phyloP scores from a whole-genome alignment of 2,113 vertebrate genomes.

The Callithrix jacchus region DNA sequence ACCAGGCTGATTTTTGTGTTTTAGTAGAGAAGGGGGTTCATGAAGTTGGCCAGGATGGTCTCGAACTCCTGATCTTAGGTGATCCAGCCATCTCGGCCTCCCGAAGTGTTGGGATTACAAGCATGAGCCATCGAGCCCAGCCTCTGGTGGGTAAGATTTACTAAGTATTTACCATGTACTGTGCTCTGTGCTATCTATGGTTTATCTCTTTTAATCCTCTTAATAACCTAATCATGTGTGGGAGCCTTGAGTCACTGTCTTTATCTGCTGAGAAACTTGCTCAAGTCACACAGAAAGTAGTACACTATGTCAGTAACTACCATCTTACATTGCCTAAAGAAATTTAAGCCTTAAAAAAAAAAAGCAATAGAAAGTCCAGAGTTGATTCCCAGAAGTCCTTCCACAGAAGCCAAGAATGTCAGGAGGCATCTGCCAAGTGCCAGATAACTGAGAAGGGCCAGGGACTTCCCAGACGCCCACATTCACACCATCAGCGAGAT shows the following conservation, averaged over 20 bases:
- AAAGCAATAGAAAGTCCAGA: background rate
- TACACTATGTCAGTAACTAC: background rate
- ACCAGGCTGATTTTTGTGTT: too few species aligned
- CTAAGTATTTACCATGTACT: background rate
- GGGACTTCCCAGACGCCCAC: background rate
- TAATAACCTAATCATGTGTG: background rate
- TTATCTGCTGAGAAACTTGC: slow-evolving; percentile 34
- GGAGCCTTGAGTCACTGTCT: slow-evolving; percentile 1
- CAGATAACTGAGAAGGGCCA: background rate
- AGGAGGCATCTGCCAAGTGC: slow-evolving; percentile 34
- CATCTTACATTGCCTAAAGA: background rate
- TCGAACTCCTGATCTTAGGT: too few species aligned
- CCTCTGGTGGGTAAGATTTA: background rate
- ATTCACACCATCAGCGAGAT: background rate
- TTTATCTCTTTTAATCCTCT: slow-evolving; percentile 27
- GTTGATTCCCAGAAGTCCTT: slow-evolving; percentile 23
- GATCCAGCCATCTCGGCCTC: too few species aligned
- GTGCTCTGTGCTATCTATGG: background rate
- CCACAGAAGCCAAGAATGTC: slow-evolving; percentile 5
- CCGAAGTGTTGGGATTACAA: too few species aligned
- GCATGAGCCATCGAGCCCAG: too few species aligned
- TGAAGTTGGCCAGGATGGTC: too few species aligned
- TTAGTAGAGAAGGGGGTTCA: too few species aligned
- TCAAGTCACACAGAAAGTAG: background rate
- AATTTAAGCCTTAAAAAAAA: background rate